Conservation (phyloP, 2,888 invertebrate genomes). For the Cryptops parisi region DNA sequence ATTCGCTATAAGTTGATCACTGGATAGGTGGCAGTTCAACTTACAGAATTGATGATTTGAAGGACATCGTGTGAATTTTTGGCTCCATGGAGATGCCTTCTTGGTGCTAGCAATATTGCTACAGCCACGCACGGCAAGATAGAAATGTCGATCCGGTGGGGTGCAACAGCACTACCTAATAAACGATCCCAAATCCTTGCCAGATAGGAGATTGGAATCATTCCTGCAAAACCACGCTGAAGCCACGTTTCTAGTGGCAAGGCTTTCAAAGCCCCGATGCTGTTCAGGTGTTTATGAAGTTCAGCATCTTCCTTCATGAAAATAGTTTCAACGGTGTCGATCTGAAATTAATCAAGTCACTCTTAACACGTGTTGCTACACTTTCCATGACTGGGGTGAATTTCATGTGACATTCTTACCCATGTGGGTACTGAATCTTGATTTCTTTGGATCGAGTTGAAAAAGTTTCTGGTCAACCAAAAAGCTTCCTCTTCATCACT, state of each 20-base stretch:
- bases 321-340: background rate
- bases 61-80: background rate
- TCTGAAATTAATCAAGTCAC: constrained; percentile 6
- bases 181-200: constrained; percentile 79
- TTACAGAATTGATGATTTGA: constrained; percentile 1
- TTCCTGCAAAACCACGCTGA: constrained; percentile 63
- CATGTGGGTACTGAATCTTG: background rate
- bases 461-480: constrained; percentile 6
- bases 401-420: too few relatives aligned
- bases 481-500: constrained; percentile 2
- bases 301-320: constrained; percentile 62
- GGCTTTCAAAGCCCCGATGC: constrained; percentile 43
- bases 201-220: constrained; percentile 59
- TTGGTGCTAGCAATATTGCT: constrained; percentile 29
- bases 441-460: background rate
- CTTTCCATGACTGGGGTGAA: too few relatives aligned
- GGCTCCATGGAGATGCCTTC: background rate
- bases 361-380: too few relatives aligned
- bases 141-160: too few relatives aligned
- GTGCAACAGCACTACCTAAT: constrained; percentile 65
- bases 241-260: constrained; percentile 66
- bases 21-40: too few relatives aligned
- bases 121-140: constrained; percentile 64
- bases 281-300: constrained; percentile 48
- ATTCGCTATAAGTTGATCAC: too few relatives aligned